Conservation (phyloP, 2,888 invertebrate genomes). For the Synanthedon tipuliformis region DNA sequence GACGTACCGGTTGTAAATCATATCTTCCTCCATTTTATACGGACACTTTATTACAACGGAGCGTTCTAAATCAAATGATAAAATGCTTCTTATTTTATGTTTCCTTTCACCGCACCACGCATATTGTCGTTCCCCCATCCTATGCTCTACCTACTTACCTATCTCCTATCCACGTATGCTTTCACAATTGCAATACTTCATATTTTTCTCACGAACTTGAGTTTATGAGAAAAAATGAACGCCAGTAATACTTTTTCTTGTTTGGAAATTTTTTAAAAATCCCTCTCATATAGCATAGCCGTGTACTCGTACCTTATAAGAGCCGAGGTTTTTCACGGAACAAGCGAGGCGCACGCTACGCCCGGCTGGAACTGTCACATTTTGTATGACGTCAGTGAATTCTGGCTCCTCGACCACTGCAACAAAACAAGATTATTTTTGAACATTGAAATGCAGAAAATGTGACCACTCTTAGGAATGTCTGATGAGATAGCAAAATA, state of each 20-base stretch:
- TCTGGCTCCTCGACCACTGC: constrained; percentile 87
- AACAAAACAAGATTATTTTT: constrained; percentile 45
- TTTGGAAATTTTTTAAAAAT: background rate
- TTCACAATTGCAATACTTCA: constrained; percentile 18
- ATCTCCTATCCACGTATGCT: constrained; percentile 10
- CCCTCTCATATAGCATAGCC: no score
- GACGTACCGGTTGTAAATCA: constrained; percentile 56
- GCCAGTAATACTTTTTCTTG: background rate
- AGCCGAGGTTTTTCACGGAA: constrained; percentile 90
- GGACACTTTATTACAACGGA: constrained; percentile 66
- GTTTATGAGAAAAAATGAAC: background rate
- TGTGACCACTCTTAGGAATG: background rate
- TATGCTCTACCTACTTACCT: background rate
- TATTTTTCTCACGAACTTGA: constrained; percentile 8
- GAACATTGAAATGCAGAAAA: background rate
- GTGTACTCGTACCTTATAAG: constrained; percentile 79
- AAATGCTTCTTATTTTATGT: constrained; percentile 66
- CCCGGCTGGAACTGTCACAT: constrained; percentile 91
- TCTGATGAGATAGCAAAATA: no score
- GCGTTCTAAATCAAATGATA: constrained; percentile 69
- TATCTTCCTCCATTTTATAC: constrained; percentile 62
- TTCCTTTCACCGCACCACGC: constrained; percentile 49
- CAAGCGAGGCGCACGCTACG: constrained; percentile 89
- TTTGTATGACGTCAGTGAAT: constrained; percentile 90
- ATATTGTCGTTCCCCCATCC: constrained; percentile 44